Evolutionary conservation across 2,797 vertebrate species (phyloP).

Genomic region (Gallirallus australis): DNA sequence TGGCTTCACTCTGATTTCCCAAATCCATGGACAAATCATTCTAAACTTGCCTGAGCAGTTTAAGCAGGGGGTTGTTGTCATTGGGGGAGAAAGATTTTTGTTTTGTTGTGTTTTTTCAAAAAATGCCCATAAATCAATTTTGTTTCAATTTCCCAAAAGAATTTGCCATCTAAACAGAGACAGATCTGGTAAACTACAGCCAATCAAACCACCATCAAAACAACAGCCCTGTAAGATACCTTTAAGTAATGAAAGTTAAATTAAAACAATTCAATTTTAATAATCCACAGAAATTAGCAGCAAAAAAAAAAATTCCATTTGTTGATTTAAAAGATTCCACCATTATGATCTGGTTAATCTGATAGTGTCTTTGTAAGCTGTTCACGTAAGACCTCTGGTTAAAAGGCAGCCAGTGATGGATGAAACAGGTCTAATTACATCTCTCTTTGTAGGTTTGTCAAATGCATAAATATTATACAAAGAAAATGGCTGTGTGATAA

Average conservation of each 20-base stretch:
- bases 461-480: constrained; percentile 36
- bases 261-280: not conserved
- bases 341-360: not conserved
- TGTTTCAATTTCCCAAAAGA: not conserved
- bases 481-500: constrained; percentile 19
- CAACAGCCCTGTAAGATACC: not conserved
- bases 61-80: accelerated
- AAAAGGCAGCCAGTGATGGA: constrained; percentile 47
- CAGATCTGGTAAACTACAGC: not conserved
- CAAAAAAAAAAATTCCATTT: not conserved
- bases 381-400: constrained; percentile 38
- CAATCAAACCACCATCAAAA: not conserved
- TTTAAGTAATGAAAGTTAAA: not conserved
- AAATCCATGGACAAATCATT: not conserved
- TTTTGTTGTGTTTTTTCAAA: not conserved
- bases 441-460: constrained; percentile 53
- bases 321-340: not conserved
- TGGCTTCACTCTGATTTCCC: not conserved
- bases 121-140: not conserved
- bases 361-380: not conserved
- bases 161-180: not conserved
- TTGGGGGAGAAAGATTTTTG: not conserved
- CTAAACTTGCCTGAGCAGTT: not conserved
- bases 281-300: not conserved
- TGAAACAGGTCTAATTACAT: constrained; percentile 72